Evolutionary conservation across 2,113 vertebrate species (phyloP).

Genomic region (Thunnus maccoyii): DNA sequence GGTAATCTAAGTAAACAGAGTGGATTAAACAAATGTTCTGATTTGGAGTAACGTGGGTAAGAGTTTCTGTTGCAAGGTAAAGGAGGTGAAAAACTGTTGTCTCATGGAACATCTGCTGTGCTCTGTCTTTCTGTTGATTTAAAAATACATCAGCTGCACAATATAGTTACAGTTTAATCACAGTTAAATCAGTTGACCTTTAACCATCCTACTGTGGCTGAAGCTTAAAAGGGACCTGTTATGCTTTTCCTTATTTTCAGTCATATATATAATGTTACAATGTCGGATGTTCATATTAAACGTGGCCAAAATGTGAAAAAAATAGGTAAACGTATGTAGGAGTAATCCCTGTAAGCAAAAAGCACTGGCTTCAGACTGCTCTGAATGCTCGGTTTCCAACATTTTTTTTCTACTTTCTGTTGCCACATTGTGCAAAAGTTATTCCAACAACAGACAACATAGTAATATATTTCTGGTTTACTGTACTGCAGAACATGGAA

Average conservation of each 20-base stretch:
- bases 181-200: not conserved
- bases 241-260: too few relatives aligned
- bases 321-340: too few relatives aligned
- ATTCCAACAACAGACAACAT: not conserved
- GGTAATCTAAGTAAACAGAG: constrained; percentile 78
- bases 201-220: not conserved
- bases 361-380: too few relatives aligned
- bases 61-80: not conserved
- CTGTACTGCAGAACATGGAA: not conserved
- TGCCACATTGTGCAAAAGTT: not conserved
- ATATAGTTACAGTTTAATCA: not conserved
- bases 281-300: too few relatives aligned
- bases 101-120: not conserved
- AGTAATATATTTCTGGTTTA: not conserved
- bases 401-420: too few relatives aligned
- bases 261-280: too few relatives aligned
- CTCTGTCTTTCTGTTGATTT: not conserved
- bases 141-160: not conserved
- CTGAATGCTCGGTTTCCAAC: too few relatives aligned
- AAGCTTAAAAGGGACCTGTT: too few relatives aligned
- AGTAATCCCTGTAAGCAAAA: too few relatives aligned
- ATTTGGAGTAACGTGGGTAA: not conserved
- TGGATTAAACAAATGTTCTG: constrained; percentile 6
- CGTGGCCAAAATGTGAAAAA: too few relatives aligned
- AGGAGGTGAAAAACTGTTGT: too few relatives aligned